Percentiles rank a stretch among this genome's conserved stretches.
phyloP scores from a whole-genome alignment of 2,888 invertebrate species.

The Argyresthia goedartella region DNA sequence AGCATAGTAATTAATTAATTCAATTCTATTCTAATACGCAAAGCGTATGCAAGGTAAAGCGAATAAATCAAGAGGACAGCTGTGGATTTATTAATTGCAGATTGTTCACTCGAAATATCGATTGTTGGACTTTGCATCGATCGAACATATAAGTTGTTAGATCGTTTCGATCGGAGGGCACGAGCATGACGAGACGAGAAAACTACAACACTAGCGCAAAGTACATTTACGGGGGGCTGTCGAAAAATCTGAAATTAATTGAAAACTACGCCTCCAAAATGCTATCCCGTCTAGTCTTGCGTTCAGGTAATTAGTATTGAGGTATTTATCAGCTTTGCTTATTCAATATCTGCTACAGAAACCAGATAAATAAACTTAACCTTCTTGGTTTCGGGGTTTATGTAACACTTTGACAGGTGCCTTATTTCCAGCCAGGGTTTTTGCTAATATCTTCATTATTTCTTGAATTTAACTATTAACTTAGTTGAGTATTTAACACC shows the following conservation, averaged over 20 bases:
- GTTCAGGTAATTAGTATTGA: conserved; percentile 69
- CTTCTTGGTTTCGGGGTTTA: conserved; percentile 49
- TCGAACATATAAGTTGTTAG: too few relatives aligned
- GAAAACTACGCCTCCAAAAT: conserved; percentile 58
- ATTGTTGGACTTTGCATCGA: too few relatives aligned
- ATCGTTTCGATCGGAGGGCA: too few relatives aligned
- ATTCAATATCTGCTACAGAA: not conserved
- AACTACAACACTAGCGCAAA: conserved; percentile 41
- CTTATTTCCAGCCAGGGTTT: not conserved
- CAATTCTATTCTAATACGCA: too few relatives aligned
- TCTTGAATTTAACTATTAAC: not conserved
- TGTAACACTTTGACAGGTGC: conserved; percentile 58
- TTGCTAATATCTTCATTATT: not conserved
- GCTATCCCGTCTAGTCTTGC: conserved; percentile 77
- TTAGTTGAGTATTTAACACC: not conserved
- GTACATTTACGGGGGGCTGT: conserved; percentile 34
- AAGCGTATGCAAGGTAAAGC: too few relatives aligned
- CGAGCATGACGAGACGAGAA: too few relatives aligned
- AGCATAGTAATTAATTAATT: too few relatives aligned
- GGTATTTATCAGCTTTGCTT: conserved; percentile 2
- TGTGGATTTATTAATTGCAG: too few relatives aligned
- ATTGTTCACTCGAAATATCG: too few relatives aligned
- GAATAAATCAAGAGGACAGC: too few relatives aligned
- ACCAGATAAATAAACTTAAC: conserved; percentile 27
- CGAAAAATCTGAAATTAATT: conserved; percentile 30